phyloP scores from a whole-genome alignment of 2,113 vertebrate species.

The Platichthys flesus region DNA sequence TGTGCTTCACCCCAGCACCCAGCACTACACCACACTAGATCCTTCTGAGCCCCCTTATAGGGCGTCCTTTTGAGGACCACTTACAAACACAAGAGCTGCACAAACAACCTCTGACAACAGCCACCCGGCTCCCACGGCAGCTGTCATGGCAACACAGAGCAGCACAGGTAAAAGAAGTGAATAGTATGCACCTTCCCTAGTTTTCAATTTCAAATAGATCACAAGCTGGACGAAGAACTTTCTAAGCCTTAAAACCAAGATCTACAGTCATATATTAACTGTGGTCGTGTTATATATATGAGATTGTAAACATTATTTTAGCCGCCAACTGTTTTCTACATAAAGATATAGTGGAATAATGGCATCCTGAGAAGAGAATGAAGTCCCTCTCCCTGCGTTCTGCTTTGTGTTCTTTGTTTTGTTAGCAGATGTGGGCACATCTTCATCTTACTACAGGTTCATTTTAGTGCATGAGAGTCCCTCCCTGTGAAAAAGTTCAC shows the following conservation, averaged over 20 bases:
- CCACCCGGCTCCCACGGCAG: constrained; percentile 81
- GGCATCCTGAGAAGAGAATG: too few species aligned
- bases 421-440: too few species aligned
- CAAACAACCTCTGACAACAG: constrained; percentile 86
- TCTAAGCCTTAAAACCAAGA: not conserved
- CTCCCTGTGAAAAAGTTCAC: not conserved
- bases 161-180: constrained; percentile 78
- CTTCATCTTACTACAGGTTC: too few species aligned
- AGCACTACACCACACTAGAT: constrained; percentile 40
- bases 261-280: not conserved
- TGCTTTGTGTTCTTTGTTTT: too few species aligned
- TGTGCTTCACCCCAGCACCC: not conserved
- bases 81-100: constrained; percentile 84
- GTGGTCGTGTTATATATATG: not conserved
- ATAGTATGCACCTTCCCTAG: constrained; percentile 50
- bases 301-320: too few species aligned
- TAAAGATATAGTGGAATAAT: too few species aligned
- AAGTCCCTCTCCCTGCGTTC: too few species aligned
- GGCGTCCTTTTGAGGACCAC: constrained; percentile 79
- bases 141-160: constrained; percentile 87
- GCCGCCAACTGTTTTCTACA: too few species aligned
- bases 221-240: constrained; percentile 26
- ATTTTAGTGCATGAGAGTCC: too few species aligned
- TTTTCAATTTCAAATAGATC: constrained; percentile 54
- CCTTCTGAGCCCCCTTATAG: constrained; percentile 66